Base-by-base conservation (phyloP, 2,797 vertebrate species). In the Oryzias sinensis region DNA sequence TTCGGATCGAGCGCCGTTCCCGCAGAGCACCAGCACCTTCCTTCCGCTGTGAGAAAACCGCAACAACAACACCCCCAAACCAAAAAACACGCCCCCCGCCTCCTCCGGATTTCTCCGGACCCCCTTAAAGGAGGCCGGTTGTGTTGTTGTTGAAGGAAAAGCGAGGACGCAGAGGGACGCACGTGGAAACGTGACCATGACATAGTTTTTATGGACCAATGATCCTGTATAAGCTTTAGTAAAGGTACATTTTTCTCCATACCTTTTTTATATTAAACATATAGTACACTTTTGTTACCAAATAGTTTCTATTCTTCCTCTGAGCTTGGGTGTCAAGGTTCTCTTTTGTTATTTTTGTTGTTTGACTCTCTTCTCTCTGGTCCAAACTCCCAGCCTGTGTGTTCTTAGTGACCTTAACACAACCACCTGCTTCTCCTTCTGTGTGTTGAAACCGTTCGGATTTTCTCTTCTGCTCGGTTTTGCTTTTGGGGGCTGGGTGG, bases 191-290 rank as follows among this genome's bases (percentile, higher is more conserved):
- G 89, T 87, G 89, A 83, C 63, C 80, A 84, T 93, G 90, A 95
- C 91, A 85, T 95, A 93, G 94, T 97, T 97, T 97, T 95, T 96
- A 96, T 93, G 97, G 97, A 99, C 96, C 97, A 98, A 98, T 93
- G 93, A 95, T 95, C 93, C 95, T 96, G 92, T 94, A 94, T 96
- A 97, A 98, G 95, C 96, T 99, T 99, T 99, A 97, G 97, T 94
- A 94, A 97, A 97, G 97, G 97, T 98, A 98, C 96, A 95, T 95
- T 97, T 98, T 98, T 96, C 95, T 96, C 93, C 95, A 97, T 94
- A 93, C 94, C 94, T 96, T 97, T 95, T 96, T 97, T 95, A 92
- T 97, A 96, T 94, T 94, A 93, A 93, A 93, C 94, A 93, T 96
- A 95, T 97, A 96, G 93, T 95, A 93, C 88, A 93, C 92, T 94